phyloP scores from a whole-genome alignment of 2,113 vertebrate species.

The Archocentrus centrarchus region DNA sequence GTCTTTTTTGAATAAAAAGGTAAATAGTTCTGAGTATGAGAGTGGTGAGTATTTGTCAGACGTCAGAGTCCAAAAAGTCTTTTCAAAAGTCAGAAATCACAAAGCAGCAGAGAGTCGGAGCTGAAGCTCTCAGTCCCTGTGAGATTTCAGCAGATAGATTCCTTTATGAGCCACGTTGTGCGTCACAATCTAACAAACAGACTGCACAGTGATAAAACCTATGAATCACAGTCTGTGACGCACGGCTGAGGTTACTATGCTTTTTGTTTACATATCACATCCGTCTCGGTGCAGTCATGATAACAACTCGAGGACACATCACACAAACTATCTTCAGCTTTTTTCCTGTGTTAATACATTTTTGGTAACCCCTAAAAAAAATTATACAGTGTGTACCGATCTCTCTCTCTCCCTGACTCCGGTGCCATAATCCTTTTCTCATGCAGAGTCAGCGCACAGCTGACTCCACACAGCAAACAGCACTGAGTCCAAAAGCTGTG shows the following conservation, averaged over 20 bases:
- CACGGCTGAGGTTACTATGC: neutral
- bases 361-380: neutral
- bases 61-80: neutral
- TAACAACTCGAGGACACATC: neutral
- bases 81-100: neutral
- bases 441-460: neutral
- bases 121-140: neutral
- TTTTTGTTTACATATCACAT: neutral
- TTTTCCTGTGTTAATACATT: neutral
- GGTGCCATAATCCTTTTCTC: neutral
- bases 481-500: neutral
- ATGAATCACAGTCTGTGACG: neutral
- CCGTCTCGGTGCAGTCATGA: rapidly evolving
- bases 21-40: neutral
- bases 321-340: neutral
- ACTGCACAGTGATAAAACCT: neutral
- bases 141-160: neutral
- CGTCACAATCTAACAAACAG: neutral
- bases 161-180: neutral
- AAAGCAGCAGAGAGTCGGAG: rapidly evolving
- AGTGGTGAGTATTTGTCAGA: too few species aligned
- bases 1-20: too few species aligned
- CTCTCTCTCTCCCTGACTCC: neutral
- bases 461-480: neutral
- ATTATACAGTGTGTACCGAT: too few species aligned